These are phyloP conservation scores for Pteropus alecto DNA, from an alignment of 2,113 vertebrate species.

Conservation along the genomic window DNA sequence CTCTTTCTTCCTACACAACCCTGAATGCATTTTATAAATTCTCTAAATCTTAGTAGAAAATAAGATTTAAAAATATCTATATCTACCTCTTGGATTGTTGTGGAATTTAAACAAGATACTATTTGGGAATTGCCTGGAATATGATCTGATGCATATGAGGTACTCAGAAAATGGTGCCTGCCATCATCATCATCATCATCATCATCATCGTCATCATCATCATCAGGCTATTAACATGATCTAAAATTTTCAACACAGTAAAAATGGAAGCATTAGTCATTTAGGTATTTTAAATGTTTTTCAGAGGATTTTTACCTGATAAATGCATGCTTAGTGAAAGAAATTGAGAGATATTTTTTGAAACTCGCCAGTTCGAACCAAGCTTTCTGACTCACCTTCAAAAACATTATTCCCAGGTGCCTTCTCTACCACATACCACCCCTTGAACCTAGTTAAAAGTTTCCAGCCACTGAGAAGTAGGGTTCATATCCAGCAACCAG, in stretches of 20 bases:
- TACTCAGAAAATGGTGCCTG: not conserved
- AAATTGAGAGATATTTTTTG: not conserved
- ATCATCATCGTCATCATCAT: not conserved
- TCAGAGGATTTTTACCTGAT: not conserved
- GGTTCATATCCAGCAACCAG: not conserved
- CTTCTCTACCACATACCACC: not conserved
- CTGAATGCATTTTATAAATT: not conserved
- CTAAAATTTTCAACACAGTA: not conserved
- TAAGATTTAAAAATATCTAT: not conserved
- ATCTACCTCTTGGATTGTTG: not conserved
- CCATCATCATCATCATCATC: not conserved
- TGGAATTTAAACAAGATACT: constrained; percentile 1
- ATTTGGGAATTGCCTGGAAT: not conserved
- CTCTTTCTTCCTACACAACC: not conserved
- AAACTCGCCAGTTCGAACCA: not conserved
- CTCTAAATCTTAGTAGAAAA: not conserved
- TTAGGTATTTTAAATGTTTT: not conserved
- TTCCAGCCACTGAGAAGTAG: not conserved
- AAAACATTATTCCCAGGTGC: not conserved
- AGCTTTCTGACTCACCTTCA: not conserved
- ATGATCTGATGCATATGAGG: not conserved
- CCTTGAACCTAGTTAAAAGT: not conserved
- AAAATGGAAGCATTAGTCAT: not conserved
- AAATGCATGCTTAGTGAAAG: not conserved
- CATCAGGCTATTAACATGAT: not conserved